Base-by-base conservation (phyloP, 2,888 invertebrate genomes). In the Spisula subtruncata region DNA sequence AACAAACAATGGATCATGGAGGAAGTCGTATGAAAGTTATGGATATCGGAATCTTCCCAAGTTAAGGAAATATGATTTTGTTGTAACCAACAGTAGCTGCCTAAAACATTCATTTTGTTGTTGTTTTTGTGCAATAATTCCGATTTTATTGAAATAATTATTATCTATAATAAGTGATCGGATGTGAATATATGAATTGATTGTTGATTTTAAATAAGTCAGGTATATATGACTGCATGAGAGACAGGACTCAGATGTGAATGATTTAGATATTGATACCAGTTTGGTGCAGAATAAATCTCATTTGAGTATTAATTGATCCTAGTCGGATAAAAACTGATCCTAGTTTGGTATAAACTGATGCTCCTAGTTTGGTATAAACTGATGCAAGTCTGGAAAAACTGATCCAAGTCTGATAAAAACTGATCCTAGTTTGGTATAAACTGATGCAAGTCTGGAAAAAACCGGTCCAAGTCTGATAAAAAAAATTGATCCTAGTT, bases 181-280 rank as follows among this genome's bases (percentile, higher is more conserved):
- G 41, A 41, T 41, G 41, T 8, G 41, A 41, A 41, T 41, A 41
- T n/a, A 66, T 25, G 25, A 66, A 2, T 66, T 25, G 20, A 66
- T 66, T 66, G 60, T 66, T 66, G 60, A n/a, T n/a, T 66, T n/a
- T n/a, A 25, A 66, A n/a, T 66, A n/a, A 66, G 25, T 25, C 60
- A 25, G 12, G 25, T 66, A 8, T 66, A n/a, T 10, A 8, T 25
- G 60, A 66, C 10, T 60, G 25, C 10, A 0, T 66, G 60, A 25
- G 2, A 41, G 41, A 41, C 41, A 41, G 14, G 16, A 51, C 14
- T 48, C 12, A 51, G 41, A 16, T 8, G 51, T 51, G 12, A 51
- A 16, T 51, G 12, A 16, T 1, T 51, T 14, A 51, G 16, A 51
- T 51, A 51, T 51, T 51, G 51, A 12, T 51, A 16, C 12, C 51